Conservation (phyloP, 2,888 invertebrate species). For the Drosophila neonasuta region DNA sequence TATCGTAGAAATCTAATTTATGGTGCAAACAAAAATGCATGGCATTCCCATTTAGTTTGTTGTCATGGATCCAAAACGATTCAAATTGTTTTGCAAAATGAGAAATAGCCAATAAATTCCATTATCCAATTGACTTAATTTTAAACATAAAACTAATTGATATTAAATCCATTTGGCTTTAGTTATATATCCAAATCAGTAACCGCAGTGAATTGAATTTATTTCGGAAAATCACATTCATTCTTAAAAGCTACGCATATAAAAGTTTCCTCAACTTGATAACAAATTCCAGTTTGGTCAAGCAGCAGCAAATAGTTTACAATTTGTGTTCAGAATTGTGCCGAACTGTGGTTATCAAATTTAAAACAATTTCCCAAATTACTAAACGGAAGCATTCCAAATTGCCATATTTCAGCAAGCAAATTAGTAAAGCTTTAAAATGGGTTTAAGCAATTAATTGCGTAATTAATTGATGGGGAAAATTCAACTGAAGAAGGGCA, state of each 20-base stretch:
- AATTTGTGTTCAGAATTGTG: slow-evolving; percentile 14
- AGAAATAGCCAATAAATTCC: slow-evolving; percentile 6
- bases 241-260: not conserved
- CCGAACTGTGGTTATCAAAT: slow-evolving; percentile 16
- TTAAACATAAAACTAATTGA: not conserved
- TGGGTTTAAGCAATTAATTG: slow-evolving; percentile 36
- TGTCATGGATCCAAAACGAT: not conserved
- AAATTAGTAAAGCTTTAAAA: slow-evolving; percentile 16
- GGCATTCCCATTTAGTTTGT: slow-evolving; percentile 5
- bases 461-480: slow-evolving; percentile 33
- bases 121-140: slow-evolving; percentile 1
- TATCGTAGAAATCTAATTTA: slow-evolving; percentile 14
- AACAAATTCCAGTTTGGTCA: slow-evolving; percentile 26
- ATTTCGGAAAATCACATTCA: not conserved
- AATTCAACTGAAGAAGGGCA: slow-evolving; percentile 2
- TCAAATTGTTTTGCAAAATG: slow-evolving; percentile 8
- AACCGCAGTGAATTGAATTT: not conserved
- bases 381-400: not conserved
- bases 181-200: not conserved
- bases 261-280: slow-evolving; percentile 44
- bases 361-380: slow-evolving; percentile 10
- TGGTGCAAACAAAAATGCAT: slow-evolving; percentile 8
- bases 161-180: not conserved
- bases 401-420: slow-evolving; percentile 1
- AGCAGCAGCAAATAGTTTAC: slow-evolving; percentile 42